These are phyloP conservation scores for Scaptomyza tumidula DNA, from an alignment of 2,888 invertebrate species.

Conservation along the genomic window DNA sequence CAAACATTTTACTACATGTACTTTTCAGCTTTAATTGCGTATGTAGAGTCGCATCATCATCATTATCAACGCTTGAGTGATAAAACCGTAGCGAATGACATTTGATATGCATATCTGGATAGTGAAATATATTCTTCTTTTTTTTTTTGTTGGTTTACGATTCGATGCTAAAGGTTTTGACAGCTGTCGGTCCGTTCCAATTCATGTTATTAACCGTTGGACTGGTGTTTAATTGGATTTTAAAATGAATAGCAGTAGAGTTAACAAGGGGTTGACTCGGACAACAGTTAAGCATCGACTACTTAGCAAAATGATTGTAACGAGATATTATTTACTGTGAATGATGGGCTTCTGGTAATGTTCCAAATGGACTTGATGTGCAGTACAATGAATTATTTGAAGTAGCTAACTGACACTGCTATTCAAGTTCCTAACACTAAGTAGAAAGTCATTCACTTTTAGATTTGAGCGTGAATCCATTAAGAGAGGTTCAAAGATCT, in stretches of 20 bases:
- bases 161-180: constrained; percentile 9
- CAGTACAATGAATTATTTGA: no score
- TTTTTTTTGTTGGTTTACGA: constrained; percentile 9
- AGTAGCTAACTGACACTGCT: no score
- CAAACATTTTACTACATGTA: not conserved
- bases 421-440: no score
- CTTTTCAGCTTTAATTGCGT: constrained; percentile 38
- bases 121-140: not conserved
- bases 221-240: constrained; percentile 27
- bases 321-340: not conserved
- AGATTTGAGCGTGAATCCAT: no score
- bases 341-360: not conserved
- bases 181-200: constrained; percentile 36
- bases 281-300: constrained; percentile 19
- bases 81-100: constrained; percentile 65
- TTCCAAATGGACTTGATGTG: not conserved
- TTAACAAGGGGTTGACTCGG: constrained; percentile 6
- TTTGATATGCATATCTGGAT: constrained; percentile 65
- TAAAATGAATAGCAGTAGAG: constrained; percentile 14
- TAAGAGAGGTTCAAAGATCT: no score
- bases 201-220: constrained; percentile 6
- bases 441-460: no score
- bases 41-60: constrained; percentile 21
- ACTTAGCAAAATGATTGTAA: constrained; percentile 1
- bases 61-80: constrained; percentile 70